These are phyloP conservation scores for Scaptomyza caliginosa DNA, from an alignment of 2,888 invertebrate genomes.

Conservation along the genomic window DNA sequence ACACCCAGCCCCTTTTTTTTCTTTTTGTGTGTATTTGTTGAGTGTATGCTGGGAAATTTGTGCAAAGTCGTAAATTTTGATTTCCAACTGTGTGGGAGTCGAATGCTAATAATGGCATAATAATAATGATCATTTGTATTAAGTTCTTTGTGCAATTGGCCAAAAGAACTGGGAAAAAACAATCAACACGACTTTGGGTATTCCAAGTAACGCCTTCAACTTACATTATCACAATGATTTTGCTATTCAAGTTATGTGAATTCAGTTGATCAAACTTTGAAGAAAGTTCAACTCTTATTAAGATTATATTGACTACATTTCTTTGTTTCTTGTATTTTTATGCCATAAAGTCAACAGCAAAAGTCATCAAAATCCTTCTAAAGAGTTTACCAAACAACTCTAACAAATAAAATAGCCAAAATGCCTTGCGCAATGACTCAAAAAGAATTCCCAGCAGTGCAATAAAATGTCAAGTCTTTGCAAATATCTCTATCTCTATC, in stretches of 20 bases:
- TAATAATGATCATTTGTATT: constrained; percentile 33
- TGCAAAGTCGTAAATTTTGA: constrained; percentile 54
- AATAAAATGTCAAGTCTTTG: constrained; percentile 56
- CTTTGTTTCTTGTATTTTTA: background rate
- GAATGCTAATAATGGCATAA: constrained; percentile 55
- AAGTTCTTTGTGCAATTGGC: constrained; percentile 27
- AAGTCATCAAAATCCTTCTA: constrained; percentile 32
- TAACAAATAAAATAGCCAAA: constrained; percentile 19
- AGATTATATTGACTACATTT: background rate
- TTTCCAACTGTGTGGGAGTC: constrained; percentile 59
- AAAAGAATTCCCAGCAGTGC: constrained; percentile 42
- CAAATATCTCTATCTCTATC: constrained; percentile 8
- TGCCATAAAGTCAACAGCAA: constrained; percentile 40
- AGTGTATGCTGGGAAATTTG: constrained; percentile 59
- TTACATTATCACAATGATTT: background rate
- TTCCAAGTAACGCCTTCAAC: background rate
- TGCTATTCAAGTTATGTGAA: too few relatives aligned
- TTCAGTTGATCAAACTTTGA: too few relatives aligned
- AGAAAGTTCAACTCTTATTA: too few relatives aligned
- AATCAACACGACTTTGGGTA: background rate
- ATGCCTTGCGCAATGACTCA: constrained; percentile 41
- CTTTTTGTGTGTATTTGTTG: too few relatives aligned
- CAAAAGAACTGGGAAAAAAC: constrained; percentile 5
- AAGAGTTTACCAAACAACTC: constrained; percentile 15
- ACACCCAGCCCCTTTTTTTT: constrained; percentile 29